These are phyloP conservation scores for Scaptomyza tumidula DNA, from an alignment of 2,888 invertebrate genomes.

Conservation along the genomic window DNA sequence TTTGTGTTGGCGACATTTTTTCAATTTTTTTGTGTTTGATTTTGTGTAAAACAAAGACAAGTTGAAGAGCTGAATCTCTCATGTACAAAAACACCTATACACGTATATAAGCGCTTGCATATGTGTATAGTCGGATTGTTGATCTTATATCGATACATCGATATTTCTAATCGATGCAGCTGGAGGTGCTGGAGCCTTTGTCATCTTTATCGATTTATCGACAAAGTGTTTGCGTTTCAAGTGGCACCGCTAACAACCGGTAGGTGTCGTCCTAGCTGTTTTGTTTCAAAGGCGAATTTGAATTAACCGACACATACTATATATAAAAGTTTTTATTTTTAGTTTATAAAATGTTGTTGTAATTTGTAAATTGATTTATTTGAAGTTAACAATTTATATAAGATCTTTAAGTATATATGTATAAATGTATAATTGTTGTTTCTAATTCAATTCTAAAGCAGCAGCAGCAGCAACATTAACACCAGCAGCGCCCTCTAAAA, in stretches of 20 bases:
- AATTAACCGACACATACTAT: background rate
- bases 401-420: conserved; percentile 13
- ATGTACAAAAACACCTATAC: conserved; percentile 44
- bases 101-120: conserved; percentile 5
- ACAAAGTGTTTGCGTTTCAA: background rate
- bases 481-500: conserved; percentile 20
- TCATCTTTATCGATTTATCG: background rate
- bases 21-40: conserved; percentile 25
- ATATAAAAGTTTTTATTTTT: background rate
- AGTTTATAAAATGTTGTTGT: background rate
- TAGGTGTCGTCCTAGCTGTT: background rate
- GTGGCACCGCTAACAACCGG: conserved; percentile 7
- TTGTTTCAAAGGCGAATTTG: background rate
- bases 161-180: conserved; percentile 1
- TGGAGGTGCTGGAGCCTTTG: background rate
- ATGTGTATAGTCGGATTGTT: conserved; percentile 38
- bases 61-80: conserved; percentile 44
- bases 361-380: conserved; percentile 39
- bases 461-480: conserved; percentile 30
- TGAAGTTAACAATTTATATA: conserved; percentile 35
- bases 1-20: conserved; percentile 36
- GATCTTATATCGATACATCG: conserved; percentile 56
- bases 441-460: conserved; percentile 37
- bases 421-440: conserved; percentile 18
- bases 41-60: conserved; percentile 48